Evolutionary conservation across 2,888 invertebrate species (phyloP).

Genomic region (Caenorhabditis wallacei): DNA sequence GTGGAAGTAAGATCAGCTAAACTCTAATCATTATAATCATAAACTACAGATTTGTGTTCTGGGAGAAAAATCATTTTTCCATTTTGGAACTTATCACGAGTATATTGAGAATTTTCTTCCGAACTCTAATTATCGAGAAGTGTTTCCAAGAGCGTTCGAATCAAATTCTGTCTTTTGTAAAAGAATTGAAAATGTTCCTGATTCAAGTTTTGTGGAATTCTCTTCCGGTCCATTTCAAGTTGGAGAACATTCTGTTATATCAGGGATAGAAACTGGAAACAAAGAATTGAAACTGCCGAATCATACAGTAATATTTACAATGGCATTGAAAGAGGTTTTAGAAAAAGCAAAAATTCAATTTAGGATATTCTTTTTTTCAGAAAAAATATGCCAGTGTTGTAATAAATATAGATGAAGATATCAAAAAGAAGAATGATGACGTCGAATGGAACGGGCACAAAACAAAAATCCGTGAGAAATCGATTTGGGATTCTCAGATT

Average conservation of each 20-base stretch:
- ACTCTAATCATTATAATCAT: too few relatives aligned
- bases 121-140: constrained; percentile 30
- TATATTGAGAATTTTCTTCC: constrained; percentile 51
- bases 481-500: constrained; percentile 61
- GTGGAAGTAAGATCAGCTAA: constrained; percentile 7
- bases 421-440: constrained; percentile 61
- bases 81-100: constrained; percentile 70
- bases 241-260: constrained; percentile 49
- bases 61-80: constrained; percentile 68
- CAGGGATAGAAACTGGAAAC: constrained; percentile 38
- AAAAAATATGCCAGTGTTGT: constrained; percentile 61
- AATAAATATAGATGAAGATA: constrained; percentile 64
- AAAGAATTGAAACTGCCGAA: constrained; percentile 16
- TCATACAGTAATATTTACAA: constrained; percentile 53
- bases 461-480: constrained; percentile 42
- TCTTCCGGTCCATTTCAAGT: constrained; percentile 18
- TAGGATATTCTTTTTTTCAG: constrained; percentile 22
- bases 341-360: too few relatives aligned
- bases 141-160: constrained; percentile 21
- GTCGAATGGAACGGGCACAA: constrained; percentile 64
- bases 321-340: constrained; percentile 48
- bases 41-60: constrained; percentile 60
- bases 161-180: constrained; percentile 21
- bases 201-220: constrained; percentile 33
- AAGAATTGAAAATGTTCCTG: constrained; percentile 12